These are phyloP conservation scores for Ernsta delagoae DNA, from an alignment of 2,888 invertebrate genomes.

Conservation along the genomic window DNA sequence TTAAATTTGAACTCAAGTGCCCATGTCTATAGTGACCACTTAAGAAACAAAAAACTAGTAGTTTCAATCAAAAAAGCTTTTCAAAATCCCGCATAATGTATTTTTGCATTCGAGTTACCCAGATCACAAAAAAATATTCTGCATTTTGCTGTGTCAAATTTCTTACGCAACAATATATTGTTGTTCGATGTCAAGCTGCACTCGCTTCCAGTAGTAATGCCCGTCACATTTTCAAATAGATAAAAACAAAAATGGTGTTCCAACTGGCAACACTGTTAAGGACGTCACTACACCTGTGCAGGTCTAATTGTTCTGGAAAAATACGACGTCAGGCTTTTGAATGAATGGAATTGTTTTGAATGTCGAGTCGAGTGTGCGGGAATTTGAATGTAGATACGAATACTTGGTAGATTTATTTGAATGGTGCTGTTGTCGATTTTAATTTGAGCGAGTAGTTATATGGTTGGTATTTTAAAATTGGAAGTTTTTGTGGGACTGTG, in stretches of 20 bases:
- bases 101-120: too few species aligned
- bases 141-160: too few species aligned
- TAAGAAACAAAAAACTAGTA: too few species aligned
- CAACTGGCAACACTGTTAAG: slow-evolving; percentile 28
- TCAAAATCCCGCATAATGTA: too few species aligned
- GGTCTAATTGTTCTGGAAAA: slow-evolving; percentile 34
- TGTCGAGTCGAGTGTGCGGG: slow-evolving; percentile 12
- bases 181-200: too few species aligned
- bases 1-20: too few species aligned
- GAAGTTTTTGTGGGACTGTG: slow-evolving; percentile 6
- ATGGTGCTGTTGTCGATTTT: neutral
- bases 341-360: slow-evolving; percentile 33
- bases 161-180: too few species aligned
- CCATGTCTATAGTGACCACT: too few species aligned
- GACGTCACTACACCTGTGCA: slow-evolving; percentile 29
- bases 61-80: too few species aligned
- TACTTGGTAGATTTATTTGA: slow-evolving; percentile 8
- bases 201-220: neutral
- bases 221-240: slow-evolving; percentile 18
- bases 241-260: slow-evolving; percentile 31
- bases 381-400: slow-evolving; percentile 4
- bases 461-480: neutral
- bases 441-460: neutral
- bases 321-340: slow-evolving; percentile 32
- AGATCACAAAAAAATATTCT: too few species aligned